Percentiles rank a stretch among this genome's conserved stretches.
These are phyloP conservation scores for Geotrypetes seraphini DNA, from an alignment of 2,797 vertebrate genomes.

Conservation along the genomic window DNA sequence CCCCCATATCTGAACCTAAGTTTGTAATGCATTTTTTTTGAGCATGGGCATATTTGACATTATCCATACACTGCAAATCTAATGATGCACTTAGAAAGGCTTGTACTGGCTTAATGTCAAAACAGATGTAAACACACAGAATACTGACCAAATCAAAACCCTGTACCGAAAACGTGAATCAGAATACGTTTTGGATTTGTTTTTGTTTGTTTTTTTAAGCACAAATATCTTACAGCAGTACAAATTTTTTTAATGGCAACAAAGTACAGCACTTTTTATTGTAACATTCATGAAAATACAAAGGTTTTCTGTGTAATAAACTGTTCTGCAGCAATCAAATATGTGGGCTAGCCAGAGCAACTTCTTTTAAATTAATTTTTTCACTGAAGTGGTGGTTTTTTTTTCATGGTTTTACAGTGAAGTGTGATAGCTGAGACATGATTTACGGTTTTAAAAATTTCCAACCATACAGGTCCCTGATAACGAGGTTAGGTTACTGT, in stretches of 20 bases:
- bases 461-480: constrained; percentile 47
- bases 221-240: constrained; percentile 54
- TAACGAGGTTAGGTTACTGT: no score
- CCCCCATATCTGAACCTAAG: constrained; percentile 20
- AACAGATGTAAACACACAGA: constrained; percentile 73
- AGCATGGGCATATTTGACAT: constrained; percentile 48
- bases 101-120: constrained; percentile 57
- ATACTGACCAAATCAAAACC: constrained; percentile 52
- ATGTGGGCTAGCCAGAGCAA: constrained; percentile 66
- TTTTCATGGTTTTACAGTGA: constrained; percentile 49
- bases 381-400: constrained; percentile 49
- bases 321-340: constrained; percentile 60
- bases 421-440: constrained; percentile 41
- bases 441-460: constrained; percentile 37
- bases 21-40: constrained; percentile 42
- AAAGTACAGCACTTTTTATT: constrained; percentile 61
- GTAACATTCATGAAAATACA: constrained; percentile 66
- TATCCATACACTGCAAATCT: constrained; percentile 50
- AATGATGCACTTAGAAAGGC: constrained; percentile 54
- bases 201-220: constrained; percentile 44
- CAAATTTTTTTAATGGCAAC: constrained; percentile 53
- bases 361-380: constrained; percentile 61
- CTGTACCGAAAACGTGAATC: constrained; percentile 43
- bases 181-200: constrained; percentile 32
- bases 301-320: constrained; percentile 58